Conservation (phyloP, 2,888 invertebrate genomes). For the Amphipoea oculea region DNA sequence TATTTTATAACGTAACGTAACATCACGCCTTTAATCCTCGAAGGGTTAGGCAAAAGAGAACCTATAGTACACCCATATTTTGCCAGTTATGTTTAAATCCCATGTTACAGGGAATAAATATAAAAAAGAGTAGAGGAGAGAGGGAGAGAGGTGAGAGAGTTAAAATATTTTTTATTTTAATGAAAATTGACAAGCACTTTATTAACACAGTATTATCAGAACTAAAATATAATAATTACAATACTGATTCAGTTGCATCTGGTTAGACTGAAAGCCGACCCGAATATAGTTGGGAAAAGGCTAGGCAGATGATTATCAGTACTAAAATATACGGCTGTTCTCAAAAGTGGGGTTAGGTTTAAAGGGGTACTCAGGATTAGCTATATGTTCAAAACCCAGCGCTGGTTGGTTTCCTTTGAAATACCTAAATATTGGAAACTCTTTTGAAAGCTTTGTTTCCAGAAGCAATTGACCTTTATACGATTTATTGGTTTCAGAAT, state of each 20-base stretch:
- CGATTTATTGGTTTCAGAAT: not conserved
- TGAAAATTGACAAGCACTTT: not conserved
- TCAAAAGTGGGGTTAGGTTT: not conserved
- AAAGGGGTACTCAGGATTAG: not conserved
- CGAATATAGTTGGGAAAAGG: too few species aligned
- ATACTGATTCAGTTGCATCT: too few species aligned
- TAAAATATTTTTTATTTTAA: not conserved
- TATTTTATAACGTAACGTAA: not conserved
- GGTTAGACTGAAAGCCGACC: too few species aligned
- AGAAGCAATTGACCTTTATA: slow-evolving; percentile 7
- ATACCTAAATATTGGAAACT: not conserved
- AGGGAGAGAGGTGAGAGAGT: not conserved
- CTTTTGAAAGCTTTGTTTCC: slow-evolving; percentile 3
- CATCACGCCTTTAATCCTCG: not conserved
- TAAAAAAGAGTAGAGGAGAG: not conserved
- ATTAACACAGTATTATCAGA: not conserved
- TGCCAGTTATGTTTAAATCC: too few species aligned
- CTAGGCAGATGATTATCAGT: too few species aligned
- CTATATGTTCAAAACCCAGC: not conserved
- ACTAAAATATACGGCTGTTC: not conserved
- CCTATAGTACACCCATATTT: not conserved
- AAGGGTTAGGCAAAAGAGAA: not conserved
- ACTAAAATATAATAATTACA: not conserved
- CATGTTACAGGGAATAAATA: not conserved
- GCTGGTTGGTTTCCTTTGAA: slow-evolving; percentile 9